phyloP scores from a whole-genome alignment of 2,888 invertebrate genomes.

The Nephrotoma flavescens region DNA sequence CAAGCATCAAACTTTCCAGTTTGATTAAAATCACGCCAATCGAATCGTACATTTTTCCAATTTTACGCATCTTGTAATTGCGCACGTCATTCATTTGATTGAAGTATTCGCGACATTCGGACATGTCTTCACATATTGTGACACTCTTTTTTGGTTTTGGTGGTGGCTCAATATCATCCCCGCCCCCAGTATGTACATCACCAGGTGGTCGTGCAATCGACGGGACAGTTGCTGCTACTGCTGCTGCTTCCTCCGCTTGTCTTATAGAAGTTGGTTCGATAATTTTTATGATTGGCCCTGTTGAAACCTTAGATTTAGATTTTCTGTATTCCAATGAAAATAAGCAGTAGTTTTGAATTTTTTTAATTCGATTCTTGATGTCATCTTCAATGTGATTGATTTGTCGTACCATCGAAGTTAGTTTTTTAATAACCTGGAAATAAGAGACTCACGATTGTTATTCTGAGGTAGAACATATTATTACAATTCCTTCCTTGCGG shows the following conservation, averaged over 20 bases:
- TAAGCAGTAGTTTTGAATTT: constrained; percentile 24
- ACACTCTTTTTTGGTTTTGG: not conserved
- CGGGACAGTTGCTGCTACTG: not conserved
- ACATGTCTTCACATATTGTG: constrained; percentile 8
- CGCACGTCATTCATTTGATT: constrained; percentile 52
- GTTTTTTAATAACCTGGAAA: constrained; percentile 35
- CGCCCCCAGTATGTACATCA: not conserved
- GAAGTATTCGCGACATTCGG: constrained; percentile 41
- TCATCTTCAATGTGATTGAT: constrained; percentile 52
- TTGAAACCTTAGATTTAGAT: not conserved
- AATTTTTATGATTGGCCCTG: not conserved
- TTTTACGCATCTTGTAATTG: constrained; percentile 46
- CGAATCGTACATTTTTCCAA: constrained; percentile 61
- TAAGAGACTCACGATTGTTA: not conserved
- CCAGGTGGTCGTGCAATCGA: too few relatives aligned
- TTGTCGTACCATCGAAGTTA: constrained; percentile 51
- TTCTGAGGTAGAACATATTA: not conserved
- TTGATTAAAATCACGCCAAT: constrained; percentile 72
- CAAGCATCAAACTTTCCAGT: constrained; percentile 68
- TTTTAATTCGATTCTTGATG: constrained; percentile 40
- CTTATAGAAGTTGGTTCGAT: not conserved
- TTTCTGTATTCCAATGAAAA: constrained; percentile 21
- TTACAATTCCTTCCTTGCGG: not conserved
- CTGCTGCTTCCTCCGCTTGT: not conserved
- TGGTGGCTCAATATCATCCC: not conserved